Base-by-base conservation (phyloP, 1,140 invertebrate species). In the Meloidogyne chitwoodi region DNA sequence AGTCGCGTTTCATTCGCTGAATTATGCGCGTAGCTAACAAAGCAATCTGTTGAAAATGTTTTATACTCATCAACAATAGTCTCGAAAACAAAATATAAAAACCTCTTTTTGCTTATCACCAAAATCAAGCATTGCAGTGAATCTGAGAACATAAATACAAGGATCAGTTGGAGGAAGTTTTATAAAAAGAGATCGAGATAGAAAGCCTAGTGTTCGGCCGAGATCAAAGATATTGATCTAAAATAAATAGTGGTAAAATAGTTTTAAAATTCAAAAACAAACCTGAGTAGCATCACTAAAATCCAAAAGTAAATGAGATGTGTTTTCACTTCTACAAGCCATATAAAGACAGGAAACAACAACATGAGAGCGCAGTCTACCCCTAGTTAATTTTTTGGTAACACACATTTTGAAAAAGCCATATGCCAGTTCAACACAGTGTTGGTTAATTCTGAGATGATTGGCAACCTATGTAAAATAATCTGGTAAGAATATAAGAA, bases 401-500 rank as follows among this genome's bases (percentile, higher is more conserved):
- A 97, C 88, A 34, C 95, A 96, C 92, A 98, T 93, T 90, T 96
- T 97, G 88, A 96, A 99, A 88, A 97, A 97, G 85, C 94, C 95
- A 79, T 93, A 93, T 5, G 95, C 93, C 26, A 92, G 95, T 74
- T 97, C 94, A 66, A 96, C 92, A 83, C 92, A 94, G 83, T 95
- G 93, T 81, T 94, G 92, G 85, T 94, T 95, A 48, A 98, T 89
- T 29, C 81, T 76, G 11, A 86, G 74, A 61, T 86, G 85, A 78
- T 75, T 80, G 14, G 85, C 83, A 67, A 85, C 75, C 82, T 84
- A 61, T n/a, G 44, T 84, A 56, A 22, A 26, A 38, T 22, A 24
- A 38, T 26, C 1, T 31, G 2, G 67, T 10, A 41, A 38, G 0
- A 68, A n/a, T n/a, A n/a, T n/a, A 61, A 68, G 11, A 11, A 31